Base-by-base conservation (phyloP, 1,140 invertebrate genomes). In the Babylonia areolata region DNA sequence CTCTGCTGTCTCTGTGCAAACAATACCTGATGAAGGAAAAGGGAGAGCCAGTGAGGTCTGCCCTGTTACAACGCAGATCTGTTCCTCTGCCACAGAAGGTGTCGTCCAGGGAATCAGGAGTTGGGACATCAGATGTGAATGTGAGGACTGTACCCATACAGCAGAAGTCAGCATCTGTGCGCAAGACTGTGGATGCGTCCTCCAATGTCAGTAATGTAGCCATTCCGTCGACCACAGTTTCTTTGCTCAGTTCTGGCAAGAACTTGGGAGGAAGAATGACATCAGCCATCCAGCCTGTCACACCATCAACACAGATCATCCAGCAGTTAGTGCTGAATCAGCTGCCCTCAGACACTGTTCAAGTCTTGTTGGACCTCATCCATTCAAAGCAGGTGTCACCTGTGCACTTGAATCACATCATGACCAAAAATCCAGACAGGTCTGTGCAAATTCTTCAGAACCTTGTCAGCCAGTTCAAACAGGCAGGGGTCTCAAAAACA, bases 11-110 rank as follows among this genome's bases (percentile, higher is more conserved):
- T 17, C 81, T 90, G 35, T 92, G 91, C 88, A 86, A 88, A 31
- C 88, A 90, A 73, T 92, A 89, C 83, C 84, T 91, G 39, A 81
- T 86, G 23, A 89, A 92, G 77, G 89, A 87, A 81, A 86, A 54
- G 33, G 58, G 85, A 3, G 58, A 80, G 39, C 35, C 78, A 3
- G 37, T 77, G 9, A 42, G 31, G 37, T 51, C 82, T 17, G 82
- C 69, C 15, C 82, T 85, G 35, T 23, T 42, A 64, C 51, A 28
- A 28, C 77, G 39, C 28, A 71, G 37, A 46, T 39, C 51, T n/a
- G 23, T 17, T n/a, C 40, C 33, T 80, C 40, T 28, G 20, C 37
- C 17, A 33, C 58, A 84, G 64, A 31, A 40, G 81, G 54, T 23
- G 40, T 42, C 51, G 3, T 15, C 81, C 81, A 31, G 28, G 37